Evolutionary conservation across 2,797 vertebrate species (phyloP), one percentile per base, ranked within the genome.

Genomic region (Lagocephalus sceleratus): DNA sequence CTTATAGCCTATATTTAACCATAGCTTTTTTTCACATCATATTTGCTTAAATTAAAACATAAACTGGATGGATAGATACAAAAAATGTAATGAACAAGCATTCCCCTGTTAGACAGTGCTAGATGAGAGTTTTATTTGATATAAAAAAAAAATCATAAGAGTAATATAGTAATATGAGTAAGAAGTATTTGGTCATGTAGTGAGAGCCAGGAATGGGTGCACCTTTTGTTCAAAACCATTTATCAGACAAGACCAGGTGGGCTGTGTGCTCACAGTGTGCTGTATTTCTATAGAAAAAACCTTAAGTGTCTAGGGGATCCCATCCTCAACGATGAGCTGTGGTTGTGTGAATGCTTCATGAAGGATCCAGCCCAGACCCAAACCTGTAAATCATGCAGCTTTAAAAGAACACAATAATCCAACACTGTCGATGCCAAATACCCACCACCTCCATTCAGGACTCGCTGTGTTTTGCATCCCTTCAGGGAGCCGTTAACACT

Each of bases 371-470:
- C 73, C 66, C 70, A 75, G 75, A 79, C 78, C 66, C 66, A 85
- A 88, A 83, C 81, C 76, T 81, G 71, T 77, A 81, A 75, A 85
- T 88, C 87, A 85, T 89, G 85, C 51, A 66, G 54, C 71, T 73
- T 75, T 85, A 78, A 90, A 89, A 88, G 79, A 78, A 83, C 66
- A 69, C 73, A 68, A 83, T 89, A 89, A 89, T 90, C 88, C 83
- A 81, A 73, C 76, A 69, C 72, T 42, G 57, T 63, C 69, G 11
- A 46, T 81, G 83, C 85, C 85, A 87, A 53, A 19, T 70, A 63
- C 42, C 74, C 60, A 71, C 65, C 63, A 71, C 80, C 70, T 74
- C 75, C 68, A 81, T 88, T 88, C 85, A 88, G 81, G 68, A 67
- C 76, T 75, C 26, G 20, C 73, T 69, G 70, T 74, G 76, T 75